Percentiles rank a stretch among this genome's conserved stretches.
Conservation (phyloP, 2,113 vertebrate genomes). For the Melierax canorus region DNA sequence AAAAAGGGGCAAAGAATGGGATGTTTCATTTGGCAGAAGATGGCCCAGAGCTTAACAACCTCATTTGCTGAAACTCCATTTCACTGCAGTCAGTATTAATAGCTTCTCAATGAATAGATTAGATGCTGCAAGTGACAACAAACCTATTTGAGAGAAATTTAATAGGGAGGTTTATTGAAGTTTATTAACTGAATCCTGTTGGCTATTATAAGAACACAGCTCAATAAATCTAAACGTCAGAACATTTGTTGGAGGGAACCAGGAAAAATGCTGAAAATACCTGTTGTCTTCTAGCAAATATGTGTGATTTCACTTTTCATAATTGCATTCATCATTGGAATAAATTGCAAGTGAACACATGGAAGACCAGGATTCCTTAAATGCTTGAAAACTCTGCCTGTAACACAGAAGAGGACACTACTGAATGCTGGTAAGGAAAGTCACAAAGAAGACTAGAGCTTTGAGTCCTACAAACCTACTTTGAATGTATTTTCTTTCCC, state of each 20-base stretch:
- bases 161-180: constrained; percentile 75
- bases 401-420: background rate
- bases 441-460: background rate
- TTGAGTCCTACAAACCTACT: background rate
- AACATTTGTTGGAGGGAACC: constrained; percentile 26
- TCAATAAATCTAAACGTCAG: constrained; percentile 65
- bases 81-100: constrained; percentile 67
- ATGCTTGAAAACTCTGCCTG: background rate
- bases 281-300: background rate
- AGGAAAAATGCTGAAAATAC: constrained; percentile 4
- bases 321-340: constrained; percentile 27
- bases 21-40: constrained; percentile 39
- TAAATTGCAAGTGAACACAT: background rate
- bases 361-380: background rate
- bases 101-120: constrained; percentile 71
- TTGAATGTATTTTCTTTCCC: background rate
- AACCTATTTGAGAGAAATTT: constrained; percentile 73
- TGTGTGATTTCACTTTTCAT: constrained; percentile 23
- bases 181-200: constrained; percentile 75
- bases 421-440: background rate
- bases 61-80: constrained; percentile 57
- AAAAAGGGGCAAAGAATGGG: background rate
- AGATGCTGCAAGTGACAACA: constrained; percentile 65
- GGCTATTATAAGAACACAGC: constrained; percentile 65
- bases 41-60: constrained; percentile 53